A percentile compares a stretch with the other conserved stretches of the same genome.
phyloP scores from a whole-genome alignment of 2,888 invertebrate genomes.

The Ectemnius continuus region DNA sequence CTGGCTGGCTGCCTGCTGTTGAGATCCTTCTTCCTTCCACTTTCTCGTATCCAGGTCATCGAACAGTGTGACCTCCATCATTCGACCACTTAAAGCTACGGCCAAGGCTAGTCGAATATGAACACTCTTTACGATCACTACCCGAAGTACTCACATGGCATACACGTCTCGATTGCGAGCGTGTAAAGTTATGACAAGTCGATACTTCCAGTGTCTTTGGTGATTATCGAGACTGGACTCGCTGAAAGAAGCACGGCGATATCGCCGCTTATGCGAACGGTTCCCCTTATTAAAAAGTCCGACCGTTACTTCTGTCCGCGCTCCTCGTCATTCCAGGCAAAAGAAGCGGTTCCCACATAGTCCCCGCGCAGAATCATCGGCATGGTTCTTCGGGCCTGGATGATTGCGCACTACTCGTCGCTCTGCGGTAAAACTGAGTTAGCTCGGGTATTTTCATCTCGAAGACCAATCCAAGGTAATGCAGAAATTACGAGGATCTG shows the following conservation, averaged over 20 bases:
- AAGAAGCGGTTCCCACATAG: background rate
- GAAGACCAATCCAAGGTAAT: too few species aligned
- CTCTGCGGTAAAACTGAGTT: too few species aligned
- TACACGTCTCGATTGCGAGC: background rate
- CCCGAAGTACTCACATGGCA: background rate
- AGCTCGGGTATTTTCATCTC: too few species aligned
- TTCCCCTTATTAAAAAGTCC: background rate
- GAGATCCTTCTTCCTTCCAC: background rate
- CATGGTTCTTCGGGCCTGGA: too few species aligned
- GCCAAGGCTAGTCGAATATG: background rate
- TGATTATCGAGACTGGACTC: background rate
- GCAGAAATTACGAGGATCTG: too few species aligned
- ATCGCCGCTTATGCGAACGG: background rate
- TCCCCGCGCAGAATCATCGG: too few species aligned
- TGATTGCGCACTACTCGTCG: background rate
- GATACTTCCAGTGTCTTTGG: background rate
- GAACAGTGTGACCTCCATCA: slow-evolving; percentile 13
- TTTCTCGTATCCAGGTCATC: slow-evolving; percentile 5
- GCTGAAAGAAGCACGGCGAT: background rate
- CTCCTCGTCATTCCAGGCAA: background rate
- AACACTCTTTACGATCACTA: background rate
- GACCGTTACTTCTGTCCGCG: background rate
- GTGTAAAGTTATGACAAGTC: background rate
- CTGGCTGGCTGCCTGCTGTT: background rate
- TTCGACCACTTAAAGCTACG: slow-evolving; percentile 12